Base-by-base conservation (phyloP, 2,888 invertebrate species). In the Crepidodera aurea region DNA sequence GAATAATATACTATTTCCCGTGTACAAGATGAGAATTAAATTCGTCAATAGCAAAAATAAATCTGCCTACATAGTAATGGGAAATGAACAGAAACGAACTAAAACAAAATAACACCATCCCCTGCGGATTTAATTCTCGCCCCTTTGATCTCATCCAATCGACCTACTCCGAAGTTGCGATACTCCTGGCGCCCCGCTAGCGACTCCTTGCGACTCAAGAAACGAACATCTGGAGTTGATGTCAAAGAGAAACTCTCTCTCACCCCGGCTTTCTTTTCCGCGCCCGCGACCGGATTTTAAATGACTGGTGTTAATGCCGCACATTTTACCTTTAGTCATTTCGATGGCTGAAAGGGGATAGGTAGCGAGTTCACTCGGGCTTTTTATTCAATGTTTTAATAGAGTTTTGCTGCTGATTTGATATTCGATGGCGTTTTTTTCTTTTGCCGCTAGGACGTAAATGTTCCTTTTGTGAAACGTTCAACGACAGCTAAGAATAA, bases 121-220 rank as follows among this genome's bases (percentile, higher is more conserved):
- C 78, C 77, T 75, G 77, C 75, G 74, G 78, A 77, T 77, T 78
- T 78, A 77, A 77, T 78, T 78, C 78, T 75, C 76, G 74, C 72
- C 71, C 73, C 77, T 78, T 78, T 78, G 78, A 77, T 77, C 76
- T 70, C 65, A 69, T 66, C 71, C 74, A 71, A 72, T 76, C 75
- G 74, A 72, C 71, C 71, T 73, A 73, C 75, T 71, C 70, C 64
- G 68, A 73, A 73, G 73, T 74, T 75, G 18, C 18, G 16, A 40
- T 40, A 40, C 40, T 40, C 40, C 10, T 6, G 16, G 71, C 72
- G 70, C 72, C 74, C 75, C 70, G 70, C n/a, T n/a, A n/a, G n/a
- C 71, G 73, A 74, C 73, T 73, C 68, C 70, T 70, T 67, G 44
- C 50, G 44, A 51, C 39, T 29, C 69, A 73, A 71, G 73, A 73